A percentile compares a stretch with the other conserved stretches of the same genome.
Conservation (phyloP, 2,113 vertebrate genomes). For the Apaloderma vittatum region DNA sequence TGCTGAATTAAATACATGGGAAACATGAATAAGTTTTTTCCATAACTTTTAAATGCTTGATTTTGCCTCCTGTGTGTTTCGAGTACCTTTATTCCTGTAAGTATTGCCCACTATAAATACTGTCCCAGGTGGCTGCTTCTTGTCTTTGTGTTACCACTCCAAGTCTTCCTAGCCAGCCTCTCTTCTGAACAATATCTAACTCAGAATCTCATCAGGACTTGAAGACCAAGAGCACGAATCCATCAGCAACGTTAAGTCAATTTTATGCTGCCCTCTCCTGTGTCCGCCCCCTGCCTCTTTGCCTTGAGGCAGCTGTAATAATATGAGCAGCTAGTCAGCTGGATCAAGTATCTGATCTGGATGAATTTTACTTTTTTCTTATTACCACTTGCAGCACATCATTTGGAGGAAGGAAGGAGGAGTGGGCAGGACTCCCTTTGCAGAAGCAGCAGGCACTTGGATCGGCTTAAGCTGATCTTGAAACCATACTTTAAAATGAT, state of each 20-base stretch:
- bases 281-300: fast-evolving
- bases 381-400: not conserved
- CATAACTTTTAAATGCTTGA: not conserved
- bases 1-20: not conserved
- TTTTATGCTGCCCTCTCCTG: not conserved
- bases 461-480: not conserved
- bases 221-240: not conserved
- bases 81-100: not conserved
- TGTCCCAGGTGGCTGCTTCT: not conserved
- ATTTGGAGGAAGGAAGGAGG: not conserved
- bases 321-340: not conserved
- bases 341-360: not conserved
- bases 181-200: slow-evolving; percentile 27
- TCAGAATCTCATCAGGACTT: slow-evolving; percentile 12
- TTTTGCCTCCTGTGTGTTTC: not conserved
- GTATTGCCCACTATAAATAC: not conserved
- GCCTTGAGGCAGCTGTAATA: not conserved
- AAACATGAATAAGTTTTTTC: not conserved
- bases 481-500: not conserved
- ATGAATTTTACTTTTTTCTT: not conserved
- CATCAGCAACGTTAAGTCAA: not conserved
- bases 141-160: not conserved
- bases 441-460: not conserved
- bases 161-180: not conserved
- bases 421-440: not conserved